Evolutionary conservation across 2,888 invertebrate genomes (phyloP).

Genomic region (Epicampocera succincta): DNA sequence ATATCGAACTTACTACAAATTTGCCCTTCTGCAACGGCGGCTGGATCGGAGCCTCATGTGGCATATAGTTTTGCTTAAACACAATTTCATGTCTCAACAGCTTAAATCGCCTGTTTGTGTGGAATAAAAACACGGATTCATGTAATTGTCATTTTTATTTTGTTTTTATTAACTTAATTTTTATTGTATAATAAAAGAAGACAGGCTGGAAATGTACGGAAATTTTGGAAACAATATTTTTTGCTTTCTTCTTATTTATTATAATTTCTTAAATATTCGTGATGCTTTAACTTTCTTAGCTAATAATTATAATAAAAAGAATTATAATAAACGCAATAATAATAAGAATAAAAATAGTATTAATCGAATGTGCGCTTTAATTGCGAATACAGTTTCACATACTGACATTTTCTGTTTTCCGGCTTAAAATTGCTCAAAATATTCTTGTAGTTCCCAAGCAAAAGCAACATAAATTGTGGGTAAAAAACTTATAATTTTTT

Average conservation of each 20-base stretch:
- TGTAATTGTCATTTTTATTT: not conserved
- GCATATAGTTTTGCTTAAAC: too few species aligned
- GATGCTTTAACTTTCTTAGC: too few species aligned
- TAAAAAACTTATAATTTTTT: not conserved
- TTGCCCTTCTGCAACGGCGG: too few species aligned
- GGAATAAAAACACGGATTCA: constrained; percentile 14
- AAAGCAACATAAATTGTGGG: not conserved
- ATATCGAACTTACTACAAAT: too few species aligned
- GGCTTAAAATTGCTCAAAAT: not conserved
- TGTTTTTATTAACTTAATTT: constrained; percentile 59
- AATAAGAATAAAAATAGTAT: constrained; percentile 46
- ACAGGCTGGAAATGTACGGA: not conserved
- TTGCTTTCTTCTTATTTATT: constrained; percentile 15
- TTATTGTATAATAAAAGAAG: constrained; percentile 50
- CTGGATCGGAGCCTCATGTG: too few species aligned
- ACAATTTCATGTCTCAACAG: too few species aligned
- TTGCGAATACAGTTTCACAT: constrained; percentile 16
- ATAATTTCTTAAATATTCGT: not conserved
- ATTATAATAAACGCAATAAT: too few species aligned
- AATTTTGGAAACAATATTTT: not conserved
- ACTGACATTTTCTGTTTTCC: not conserved
- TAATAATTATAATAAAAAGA: too few species aligned
- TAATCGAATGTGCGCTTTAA: constrained; percentile 65
- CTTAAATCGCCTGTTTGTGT: not conserved
- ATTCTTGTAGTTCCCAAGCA: not conserved